Conservation (phyloP, 1,140 invertebrate genomes). For the Apis florea region DNA sequence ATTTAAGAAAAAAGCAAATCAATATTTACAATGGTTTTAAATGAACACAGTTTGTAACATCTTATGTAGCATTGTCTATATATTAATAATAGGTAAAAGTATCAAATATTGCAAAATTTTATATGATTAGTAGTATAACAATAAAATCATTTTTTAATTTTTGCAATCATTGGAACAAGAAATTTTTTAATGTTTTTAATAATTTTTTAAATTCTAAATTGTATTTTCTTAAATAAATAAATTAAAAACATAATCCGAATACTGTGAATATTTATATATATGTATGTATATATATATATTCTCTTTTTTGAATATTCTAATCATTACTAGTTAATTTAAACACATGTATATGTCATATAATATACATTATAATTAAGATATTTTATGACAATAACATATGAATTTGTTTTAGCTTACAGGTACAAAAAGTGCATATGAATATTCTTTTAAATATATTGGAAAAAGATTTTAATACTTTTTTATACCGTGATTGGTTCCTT, state of each 20-base stretch:
- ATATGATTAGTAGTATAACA: too few relatives aligned
- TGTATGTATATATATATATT: not conserved
- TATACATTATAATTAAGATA: not conserved
- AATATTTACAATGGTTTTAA: too few relatives aligned
- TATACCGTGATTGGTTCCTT: slow-evolving; percentile 80
- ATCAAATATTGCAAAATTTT: too few relatives aligned
- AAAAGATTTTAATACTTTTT: slow-evolving; percentile 47
- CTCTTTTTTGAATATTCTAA: not conserved
- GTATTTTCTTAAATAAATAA: not conserved
- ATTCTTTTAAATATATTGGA: slow-evolving; percentile 44
- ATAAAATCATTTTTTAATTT: too few relatives aligned
- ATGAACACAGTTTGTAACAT: too few relatives aligned
- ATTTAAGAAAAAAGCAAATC: too few relatives aligned
- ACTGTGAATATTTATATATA: not conserved
- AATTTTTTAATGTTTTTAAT: too few relatives aligned
- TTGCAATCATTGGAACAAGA: too few relatives aligned
- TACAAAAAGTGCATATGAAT: slow-evolving; percentile 44
- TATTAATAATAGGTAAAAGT: too few relatives aligned
- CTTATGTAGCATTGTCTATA: too few relatives aligned
- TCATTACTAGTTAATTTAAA: not conserved
- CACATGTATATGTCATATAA: not conserved
- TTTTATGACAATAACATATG: slow-evolving; percentile 33
- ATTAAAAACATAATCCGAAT: not conserved
- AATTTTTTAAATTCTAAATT: too few relatives aligned
- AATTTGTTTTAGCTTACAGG: slow-evolving; percentile 42